A percentile compares a stretch with the other conserved stretches of the same genome.
Conservation (phyloP, 2,888 invertebrate genomes). For the Callinectes sapidus region DNA sequence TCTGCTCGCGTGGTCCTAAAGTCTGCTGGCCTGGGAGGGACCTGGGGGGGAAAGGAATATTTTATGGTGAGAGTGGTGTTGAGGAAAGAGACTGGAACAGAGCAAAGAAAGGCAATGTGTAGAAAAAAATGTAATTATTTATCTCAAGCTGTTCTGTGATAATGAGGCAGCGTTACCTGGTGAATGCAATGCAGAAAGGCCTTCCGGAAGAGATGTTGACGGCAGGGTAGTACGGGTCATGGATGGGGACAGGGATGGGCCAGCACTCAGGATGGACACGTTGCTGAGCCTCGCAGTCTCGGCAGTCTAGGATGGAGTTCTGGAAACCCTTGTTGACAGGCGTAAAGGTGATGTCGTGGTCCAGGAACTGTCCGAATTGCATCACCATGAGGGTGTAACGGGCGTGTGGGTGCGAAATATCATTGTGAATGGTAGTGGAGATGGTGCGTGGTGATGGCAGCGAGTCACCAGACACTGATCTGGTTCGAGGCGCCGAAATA, state of each 20-base stretch:
- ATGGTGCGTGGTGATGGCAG: constrained; percentile 91
- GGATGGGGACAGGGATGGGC: constrained; percentile 91
- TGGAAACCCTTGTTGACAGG: constrained; percentile 86
- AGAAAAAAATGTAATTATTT: not conserved
- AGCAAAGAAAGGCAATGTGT: not conserved
- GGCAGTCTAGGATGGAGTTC: constrained; percentile 92
- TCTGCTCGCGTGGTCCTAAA: constrained; percentile 91
- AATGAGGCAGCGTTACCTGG: constrained; percentile 76
- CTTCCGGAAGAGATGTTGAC: constrained; percentile 89
- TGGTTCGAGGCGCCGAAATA: constrained; percentile 86
- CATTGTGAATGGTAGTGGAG: constrained; percentile 92
- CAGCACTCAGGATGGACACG: constrained; percentile 95
- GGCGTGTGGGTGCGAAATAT: constrained; percentile 91
- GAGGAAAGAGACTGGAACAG: not conserved
- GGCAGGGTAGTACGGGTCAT: constrained; percentile 89
- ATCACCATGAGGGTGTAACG: constrained; percentile 93
- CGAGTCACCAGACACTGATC: constrained; percentile 84
- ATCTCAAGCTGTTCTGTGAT: not conserved
- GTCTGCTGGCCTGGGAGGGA: constrained; percentile 93
- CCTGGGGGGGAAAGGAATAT: constrained; percentile 76
- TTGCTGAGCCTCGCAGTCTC: constrained; percentile 89
- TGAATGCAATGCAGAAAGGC: constrained; percentile 93
- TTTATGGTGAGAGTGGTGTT: not conserved
- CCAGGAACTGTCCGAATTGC: constrained; percentile 95
- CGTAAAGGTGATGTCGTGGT: constrained; percentile 96